These are phyloP conservation scores for Hyles euphorbiae DNA, from an alignment of 1,140 invertebrate genomes.

Conservation along the genomic window DNA sequence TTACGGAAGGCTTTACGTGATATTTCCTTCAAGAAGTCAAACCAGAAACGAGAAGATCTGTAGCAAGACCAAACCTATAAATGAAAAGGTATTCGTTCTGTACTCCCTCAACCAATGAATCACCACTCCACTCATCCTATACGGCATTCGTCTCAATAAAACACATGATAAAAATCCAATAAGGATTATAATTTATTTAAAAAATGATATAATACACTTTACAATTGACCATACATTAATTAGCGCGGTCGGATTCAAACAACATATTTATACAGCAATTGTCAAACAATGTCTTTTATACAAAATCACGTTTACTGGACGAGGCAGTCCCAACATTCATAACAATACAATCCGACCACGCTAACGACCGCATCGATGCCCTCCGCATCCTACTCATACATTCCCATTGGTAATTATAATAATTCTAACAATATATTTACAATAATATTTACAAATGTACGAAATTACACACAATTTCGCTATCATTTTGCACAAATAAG, in stretches of 20 bases:
- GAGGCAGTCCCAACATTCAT: background rate
- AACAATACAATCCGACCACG: slow-evolving; percentile 24
- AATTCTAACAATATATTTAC: slow-evolving; percentile 51
- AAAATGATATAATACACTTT: slow-evolving; percentile 72
- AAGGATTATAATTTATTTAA: slow-evolving; percentile 73
- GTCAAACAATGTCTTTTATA: slow-evolving; percentile 8
- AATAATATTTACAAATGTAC: slow-evolving; percentile 54
- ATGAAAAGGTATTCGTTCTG: too few species aligned
- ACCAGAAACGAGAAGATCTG: too few species aligned
- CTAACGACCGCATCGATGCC: slow-evolving; percentile 43
- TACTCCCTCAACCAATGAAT: too few species aligned
- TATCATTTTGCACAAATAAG: slow-evolving; percentile 36
- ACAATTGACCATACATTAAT: slow-evolving; percentile 62
- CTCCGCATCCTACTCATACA: slow-evolving; percentile 45
- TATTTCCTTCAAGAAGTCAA: too few species aligned
- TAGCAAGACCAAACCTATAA: too few species aligned
- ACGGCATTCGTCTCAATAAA: too few species aligned
- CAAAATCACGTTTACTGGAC: too few species aligned
- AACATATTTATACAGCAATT: slow-evolving; percentile 22
- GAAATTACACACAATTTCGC: slow-evolving; percentile 26
- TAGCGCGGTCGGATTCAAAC: slow-evolving; percentile 33
- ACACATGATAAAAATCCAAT: slow-evolving; percentile 62
- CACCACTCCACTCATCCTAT: too few species aligned
- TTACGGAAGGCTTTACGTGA: too few species aligned
- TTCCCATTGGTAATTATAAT: slow-evolving; percentile 58